Evolutionary conservation across 2,888 invertebrate genomes (phyloP), one percentile per base, ranked within the genome.

Genomic region (Tiliacea citrago): DNA sequence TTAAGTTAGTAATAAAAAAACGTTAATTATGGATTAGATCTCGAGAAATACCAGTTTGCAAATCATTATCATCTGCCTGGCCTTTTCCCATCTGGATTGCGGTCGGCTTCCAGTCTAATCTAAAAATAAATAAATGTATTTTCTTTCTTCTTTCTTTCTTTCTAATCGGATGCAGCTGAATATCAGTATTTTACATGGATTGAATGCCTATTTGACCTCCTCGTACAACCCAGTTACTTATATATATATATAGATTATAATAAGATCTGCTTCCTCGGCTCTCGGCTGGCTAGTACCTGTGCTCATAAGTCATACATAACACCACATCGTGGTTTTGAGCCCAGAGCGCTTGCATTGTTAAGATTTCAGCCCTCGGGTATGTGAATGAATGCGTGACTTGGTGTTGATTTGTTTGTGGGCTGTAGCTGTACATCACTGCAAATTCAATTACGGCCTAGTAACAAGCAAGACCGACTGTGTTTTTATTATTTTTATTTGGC

Each of bases 331-430:
- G 72, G 57, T 73, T 24, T 42, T 49, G 49, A 61, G 62, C 35
- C 39, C 57, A 49, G n/a, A n/a, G 71, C 21, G 47, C 71, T 39
- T 42, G 70, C 60, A 75, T 79, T 70, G 68, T 82, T 75, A 53
- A 75, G 62, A 69, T 68, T 69, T 72, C 55, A 71, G 75, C 73
- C 75, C 72, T 73, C 68, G 81, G 81, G 73, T 76, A 81, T 79
- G 75, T 82, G 80, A 83, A 83, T 83, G 75, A 74, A 83, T 82
- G 82, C 83, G 82, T 84, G 86, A 83, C 83, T 81, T 80, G 81
- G 87, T 85, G 81, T 83, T 69, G 81, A 88, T 79, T 82, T 84
- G 66, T 83, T 84, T 82, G 79, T 81, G 81, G 81, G 79, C 47
- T 58, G 73, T 29, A 29, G 29, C n/a, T n/a, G 29, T 68, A 68